Evolutionary conservation across 2,797 vertebrate genomes (phyloP).

Genomic region (Loriculus beryllinus): DNA sequence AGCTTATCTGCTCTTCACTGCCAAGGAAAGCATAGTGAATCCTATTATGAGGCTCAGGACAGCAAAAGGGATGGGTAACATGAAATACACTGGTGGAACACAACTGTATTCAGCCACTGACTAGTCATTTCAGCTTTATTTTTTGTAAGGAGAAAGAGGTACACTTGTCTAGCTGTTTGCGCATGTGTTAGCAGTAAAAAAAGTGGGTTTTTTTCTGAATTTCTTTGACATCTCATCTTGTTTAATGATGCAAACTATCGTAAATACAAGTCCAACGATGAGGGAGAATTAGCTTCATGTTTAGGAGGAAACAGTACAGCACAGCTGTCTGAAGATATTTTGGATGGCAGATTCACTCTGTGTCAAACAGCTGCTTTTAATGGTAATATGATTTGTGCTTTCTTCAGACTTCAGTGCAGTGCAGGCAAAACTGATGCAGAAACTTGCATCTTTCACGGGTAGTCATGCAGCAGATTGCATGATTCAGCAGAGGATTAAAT

Average conservation of each 20-base stretch:
- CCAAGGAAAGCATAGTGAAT: background rate
- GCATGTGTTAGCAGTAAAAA: background rate
- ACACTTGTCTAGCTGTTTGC: background rate
- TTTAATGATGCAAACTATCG: background rate
- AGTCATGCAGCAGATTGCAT: background rate
- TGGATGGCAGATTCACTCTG: background rate
- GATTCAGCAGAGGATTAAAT: background rate
- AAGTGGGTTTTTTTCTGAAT: fast-evolving
- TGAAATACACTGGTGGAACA: background rate
- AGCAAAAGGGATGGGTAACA: background rate
- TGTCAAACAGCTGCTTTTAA: background rate
- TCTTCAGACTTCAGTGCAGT: background rate
- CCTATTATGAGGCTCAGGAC: background rate
- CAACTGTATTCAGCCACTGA: background rate
- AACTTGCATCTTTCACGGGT: background rate
- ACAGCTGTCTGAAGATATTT: background rate
- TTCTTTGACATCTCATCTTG: background rate
- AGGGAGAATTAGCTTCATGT: background rate
- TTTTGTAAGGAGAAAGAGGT: background rate
- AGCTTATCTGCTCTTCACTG: background rate
- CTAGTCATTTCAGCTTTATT: background rate
- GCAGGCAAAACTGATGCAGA: background rate
- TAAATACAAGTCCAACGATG: background rate
- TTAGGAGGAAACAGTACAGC: background rate
- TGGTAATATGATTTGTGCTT: background rate